phyloP scores from a whole-genome alignment of 2,797 vertebrate genomes.

The Rhincodon typus region DNA sequence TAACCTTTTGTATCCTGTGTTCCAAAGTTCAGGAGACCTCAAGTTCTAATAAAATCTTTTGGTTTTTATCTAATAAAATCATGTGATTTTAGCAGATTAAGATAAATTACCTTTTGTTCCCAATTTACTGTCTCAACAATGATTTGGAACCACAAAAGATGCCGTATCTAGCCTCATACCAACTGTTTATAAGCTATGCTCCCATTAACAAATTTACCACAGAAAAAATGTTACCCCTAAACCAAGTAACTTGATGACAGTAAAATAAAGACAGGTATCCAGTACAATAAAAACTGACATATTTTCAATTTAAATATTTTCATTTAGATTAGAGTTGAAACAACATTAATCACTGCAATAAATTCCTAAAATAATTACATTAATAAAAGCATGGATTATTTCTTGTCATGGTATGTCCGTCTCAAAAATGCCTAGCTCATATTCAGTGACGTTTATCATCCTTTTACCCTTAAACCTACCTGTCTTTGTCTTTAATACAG shows the following conservation, averaged over 20 bases:
- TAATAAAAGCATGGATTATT: background rate
- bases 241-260: background rate
- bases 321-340: background rate
- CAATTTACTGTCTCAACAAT: background rate
- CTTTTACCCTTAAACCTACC: background rate
- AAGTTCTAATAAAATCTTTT: background rate
- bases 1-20: background rate
- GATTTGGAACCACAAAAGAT: background rate
- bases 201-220: background rate
- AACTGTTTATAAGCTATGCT: background rate
- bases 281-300: background rate
- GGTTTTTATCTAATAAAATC: background rate
- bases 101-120: background rate
- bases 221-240: background rate
- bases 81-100: background rate
- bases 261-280: background rate
- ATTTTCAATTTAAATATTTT: background rate
- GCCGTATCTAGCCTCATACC: background rate
- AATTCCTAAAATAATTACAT: background rate
- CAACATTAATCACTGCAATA: background rate
- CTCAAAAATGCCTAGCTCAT: too few species aligned
- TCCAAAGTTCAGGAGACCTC: background rate
- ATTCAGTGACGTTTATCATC: background rate
- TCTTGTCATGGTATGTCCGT: background rate
- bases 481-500: background rate